Conservation (phyloP, 2,797 vertebrate species). For the Lagocephalus sceleratus region DNA sequence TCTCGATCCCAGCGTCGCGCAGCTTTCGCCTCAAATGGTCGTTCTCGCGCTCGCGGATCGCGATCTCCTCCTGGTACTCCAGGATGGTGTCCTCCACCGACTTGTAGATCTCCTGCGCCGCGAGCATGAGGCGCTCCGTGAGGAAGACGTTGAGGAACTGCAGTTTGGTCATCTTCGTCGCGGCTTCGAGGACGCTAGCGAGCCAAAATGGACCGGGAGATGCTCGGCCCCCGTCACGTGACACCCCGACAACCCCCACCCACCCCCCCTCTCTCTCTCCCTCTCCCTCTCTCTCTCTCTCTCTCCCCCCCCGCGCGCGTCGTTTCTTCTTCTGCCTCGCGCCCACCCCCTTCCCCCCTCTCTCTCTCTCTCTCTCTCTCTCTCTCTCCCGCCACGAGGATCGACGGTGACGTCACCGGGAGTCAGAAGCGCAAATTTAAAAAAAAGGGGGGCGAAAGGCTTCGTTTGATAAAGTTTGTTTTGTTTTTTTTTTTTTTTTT, state of each 20-base stretch:
- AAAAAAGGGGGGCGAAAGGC: too few relatives aligned
- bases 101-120: conserved; percentile 76
- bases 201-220: conserved; percentile 70
- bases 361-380: too few relatives aligned
- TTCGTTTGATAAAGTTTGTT: too few relatives aligned
- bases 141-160: conserved; percentile 76
- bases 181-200: conserved; percentile 32
- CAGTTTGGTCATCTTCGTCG: conserved; percentile 72
- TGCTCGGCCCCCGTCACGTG: conserved; percentile 68
- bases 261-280: conserved; percentile 20
- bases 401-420: too few relatives aligned
- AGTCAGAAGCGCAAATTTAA: too few relatives aligned
- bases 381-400: too few relatives aligned
- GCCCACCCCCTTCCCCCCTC: too few relatives aligned
- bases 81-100: conserved; percentile 75
- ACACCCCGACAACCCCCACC: too few relatives aligned
- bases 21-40: conserved; percentile 74
- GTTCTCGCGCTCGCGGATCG: conserved; percentile 75
- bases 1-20: conserved; percentile 75
- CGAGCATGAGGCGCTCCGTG: conserved; percentile 76
- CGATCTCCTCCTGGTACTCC: conserved; percentile 76
- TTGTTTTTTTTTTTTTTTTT: too few relatives aligned
- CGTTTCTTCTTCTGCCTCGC: neutral
- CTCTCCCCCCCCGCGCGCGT: neutral
- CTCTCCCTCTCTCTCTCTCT: neutral